Percentiles rank a stretch among this genome's conserved stretches.
Conservation (phyloP, 2,888 invertebrate species). For the Boloria selene region DNA sequence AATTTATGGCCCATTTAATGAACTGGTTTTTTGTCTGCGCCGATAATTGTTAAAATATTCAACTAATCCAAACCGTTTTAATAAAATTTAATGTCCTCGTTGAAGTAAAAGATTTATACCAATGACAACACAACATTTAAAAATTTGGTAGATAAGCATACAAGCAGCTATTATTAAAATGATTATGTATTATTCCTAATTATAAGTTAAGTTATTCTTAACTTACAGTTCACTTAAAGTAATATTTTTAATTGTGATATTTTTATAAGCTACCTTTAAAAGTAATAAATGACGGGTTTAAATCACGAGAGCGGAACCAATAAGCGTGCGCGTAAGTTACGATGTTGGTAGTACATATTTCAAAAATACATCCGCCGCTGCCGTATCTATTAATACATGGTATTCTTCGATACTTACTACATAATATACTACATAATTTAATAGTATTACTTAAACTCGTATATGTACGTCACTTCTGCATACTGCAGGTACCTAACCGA, state of each 20-base stretch:
- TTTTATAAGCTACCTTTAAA: not conserved
- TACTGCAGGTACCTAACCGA: too few species aligned
- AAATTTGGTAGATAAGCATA: not conserved
- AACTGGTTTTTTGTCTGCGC: too few species aligned
- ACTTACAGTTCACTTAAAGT: not conserved
- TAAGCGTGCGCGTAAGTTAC: constrained; percentile 3
- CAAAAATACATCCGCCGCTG: not conserved
- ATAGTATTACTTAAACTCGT: not conserved
- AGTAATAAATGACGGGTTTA: not conserved
- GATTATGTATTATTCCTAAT: not conserved
- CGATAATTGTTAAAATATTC: too few species aligned
- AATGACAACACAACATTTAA: too few species aligned
- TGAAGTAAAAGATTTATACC: too few species aligned
- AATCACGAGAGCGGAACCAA: constrained; percentile 1
- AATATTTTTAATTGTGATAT: not conserved
- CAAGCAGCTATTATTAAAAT: not conserved
- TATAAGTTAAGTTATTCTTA: not conserved
- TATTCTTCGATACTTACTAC: not conserved
- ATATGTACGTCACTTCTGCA: too few species aligned
- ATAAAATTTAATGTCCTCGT: too few species aligned
- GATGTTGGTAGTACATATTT: not conserved
- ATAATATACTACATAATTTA: not conserved
- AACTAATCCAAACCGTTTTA: too few species aligned
- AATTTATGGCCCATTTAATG: too few species aligned
- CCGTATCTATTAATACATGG: not conserved